These are phyloP conservation scores for Beris morrisii DNA, from an alignment of 2,888 invertebrate genomes.

Conservation along the genomic window DNA sequence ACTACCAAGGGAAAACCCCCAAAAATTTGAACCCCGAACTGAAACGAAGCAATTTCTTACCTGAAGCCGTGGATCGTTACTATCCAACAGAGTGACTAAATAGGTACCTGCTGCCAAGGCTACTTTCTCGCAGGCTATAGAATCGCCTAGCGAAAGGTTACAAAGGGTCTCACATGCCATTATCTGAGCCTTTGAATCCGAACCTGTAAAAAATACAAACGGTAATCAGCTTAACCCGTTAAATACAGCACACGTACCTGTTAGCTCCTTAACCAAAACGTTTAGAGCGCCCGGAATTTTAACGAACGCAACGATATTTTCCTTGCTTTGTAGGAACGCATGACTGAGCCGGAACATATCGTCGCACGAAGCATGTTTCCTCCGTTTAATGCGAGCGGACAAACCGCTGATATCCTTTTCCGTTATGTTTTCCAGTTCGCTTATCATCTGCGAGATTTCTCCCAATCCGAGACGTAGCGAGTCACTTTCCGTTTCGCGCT, in stretches of 20 bases:
- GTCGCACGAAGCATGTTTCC: slow-evolving; percentile 49
- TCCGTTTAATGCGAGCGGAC: slow-evolving; percentile 50
- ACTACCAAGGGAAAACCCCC: no score
- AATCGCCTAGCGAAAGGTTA: slow-evolving; percentile 52
- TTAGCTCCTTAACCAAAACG: slow-evolving; percentile 51
- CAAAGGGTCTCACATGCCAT: slow-evolving; percentile 52
- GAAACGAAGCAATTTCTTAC: slow-evolving; percentile 17
- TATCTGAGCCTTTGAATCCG: slow-evolving; percentile 46
- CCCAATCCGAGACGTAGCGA: slow-evolving; percentile 50
- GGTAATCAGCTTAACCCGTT: neutral
- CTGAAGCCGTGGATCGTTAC: slow-evolving; percentile 45
- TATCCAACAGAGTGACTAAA: slow-evolving; percentile 49
- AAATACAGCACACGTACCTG: slow-evolving; percentile 43
- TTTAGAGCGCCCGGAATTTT: slow-evolving; percentile 51
- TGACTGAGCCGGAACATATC: slow-evolving; percentile 51
- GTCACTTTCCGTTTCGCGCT: slow-evolving; percentile 46
- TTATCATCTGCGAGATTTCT: slow-evolving; percentile 47
- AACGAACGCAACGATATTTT: slow-evolving; percentile 50
- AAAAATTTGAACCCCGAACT: no score
- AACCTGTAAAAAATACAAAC: slow-evolving; percentile 42
- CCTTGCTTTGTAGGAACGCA: slow-evolving; percentile 50
- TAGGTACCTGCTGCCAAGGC: slow-evolving; percentile 50
- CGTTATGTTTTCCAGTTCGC: slow-evolving; percentile 47
- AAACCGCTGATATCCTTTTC: slow-evolving; percentile 50
- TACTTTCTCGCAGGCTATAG: slow-evolving; percentile 50